A percentile compares a stretch with the other conserved stretches of the same genome.
phyloP scores from a whole-genome alignment of 2,113 vertebrate genomes.

The Lepus americanus region DNA sequence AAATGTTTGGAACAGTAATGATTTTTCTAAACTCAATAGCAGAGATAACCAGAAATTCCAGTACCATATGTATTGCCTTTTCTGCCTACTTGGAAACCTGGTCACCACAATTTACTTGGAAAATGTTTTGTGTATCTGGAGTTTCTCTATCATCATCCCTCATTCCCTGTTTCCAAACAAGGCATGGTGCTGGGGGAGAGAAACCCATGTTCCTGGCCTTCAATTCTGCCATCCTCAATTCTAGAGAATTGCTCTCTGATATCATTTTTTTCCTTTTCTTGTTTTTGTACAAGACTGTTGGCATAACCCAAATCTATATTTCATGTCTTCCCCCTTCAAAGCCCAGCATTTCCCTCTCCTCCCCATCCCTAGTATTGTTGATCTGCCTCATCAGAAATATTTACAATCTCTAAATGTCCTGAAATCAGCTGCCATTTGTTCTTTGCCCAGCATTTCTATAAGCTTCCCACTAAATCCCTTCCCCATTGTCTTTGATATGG shows the following conservation, averaged over 20 bases:
- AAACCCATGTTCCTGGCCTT: neutral
- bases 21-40: neutral
- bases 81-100: neutral
- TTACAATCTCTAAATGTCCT: neutral
- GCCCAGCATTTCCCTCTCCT: neutral
- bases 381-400: neutral
- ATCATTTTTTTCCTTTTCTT: neutral
- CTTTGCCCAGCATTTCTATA: neutral
- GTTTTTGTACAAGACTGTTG: conserved; percentile 26
- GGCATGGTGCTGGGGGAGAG: neutral
- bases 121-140: neutral
- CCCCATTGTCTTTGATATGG: too few relatives aligned
- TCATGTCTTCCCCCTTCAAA: neutral
- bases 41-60: neutral
- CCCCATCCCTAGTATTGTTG: neutral
- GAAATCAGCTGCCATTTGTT: neutral
- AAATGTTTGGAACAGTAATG: neutral
- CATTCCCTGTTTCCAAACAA: conserved; percentile 2
- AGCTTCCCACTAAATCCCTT: neutral
- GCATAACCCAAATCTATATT: conserved; percentile 1
- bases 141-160: neutral
- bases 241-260: neutral
- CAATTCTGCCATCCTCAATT: neutral
- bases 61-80: neutral
- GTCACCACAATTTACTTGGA: neutral